A percentile compares a stretch with the other conserved stretches of the same genome.
Evolutionary conservation across 2,797 vertebrate genomes (phyloP).

Genomic region (Anas bahamensis): DNA sequence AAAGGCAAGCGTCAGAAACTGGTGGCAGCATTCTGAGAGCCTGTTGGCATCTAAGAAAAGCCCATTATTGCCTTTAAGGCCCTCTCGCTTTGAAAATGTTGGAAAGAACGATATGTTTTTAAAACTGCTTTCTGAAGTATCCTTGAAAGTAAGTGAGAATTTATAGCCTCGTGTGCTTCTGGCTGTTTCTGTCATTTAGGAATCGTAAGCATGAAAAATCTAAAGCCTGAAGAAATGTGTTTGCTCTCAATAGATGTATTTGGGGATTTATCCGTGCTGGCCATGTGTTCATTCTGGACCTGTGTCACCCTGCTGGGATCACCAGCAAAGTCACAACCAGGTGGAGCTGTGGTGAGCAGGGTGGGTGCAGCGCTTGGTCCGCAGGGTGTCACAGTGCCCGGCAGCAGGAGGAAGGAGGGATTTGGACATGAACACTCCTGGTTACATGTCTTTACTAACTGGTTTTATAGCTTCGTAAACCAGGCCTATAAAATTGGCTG

Average conservation of each 20-base stretch:
- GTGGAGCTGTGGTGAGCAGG: not conserved
- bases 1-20: not conserved
- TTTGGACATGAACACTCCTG: fast-evolving
- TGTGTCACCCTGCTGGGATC: not conserved
- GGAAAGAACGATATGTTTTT: not conserved
- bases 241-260: not conserved
- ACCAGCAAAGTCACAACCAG: not conserved
- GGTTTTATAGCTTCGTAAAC: not conserved
- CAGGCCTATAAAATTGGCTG: not conserved
- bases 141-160: not conserved
- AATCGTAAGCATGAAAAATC: not conserved
- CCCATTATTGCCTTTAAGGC: not conserved
- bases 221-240: not conserved
- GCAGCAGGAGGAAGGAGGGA: not conserved
- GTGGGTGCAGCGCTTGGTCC: not conserved
- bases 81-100: not conserved
- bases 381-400: not conserved
- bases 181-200: not conserved
- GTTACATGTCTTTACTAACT: not conserved
- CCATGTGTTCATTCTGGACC: not conserved
- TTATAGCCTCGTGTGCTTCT: not conserved
- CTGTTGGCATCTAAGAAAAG: not conserved
- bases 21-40: not conserved
- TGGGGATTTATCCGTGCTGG: no score
- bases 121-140: not conserved